Conservation (phyloP, 2,888 invertebrate species). For the Meliscaeva auricollis region DNA sequence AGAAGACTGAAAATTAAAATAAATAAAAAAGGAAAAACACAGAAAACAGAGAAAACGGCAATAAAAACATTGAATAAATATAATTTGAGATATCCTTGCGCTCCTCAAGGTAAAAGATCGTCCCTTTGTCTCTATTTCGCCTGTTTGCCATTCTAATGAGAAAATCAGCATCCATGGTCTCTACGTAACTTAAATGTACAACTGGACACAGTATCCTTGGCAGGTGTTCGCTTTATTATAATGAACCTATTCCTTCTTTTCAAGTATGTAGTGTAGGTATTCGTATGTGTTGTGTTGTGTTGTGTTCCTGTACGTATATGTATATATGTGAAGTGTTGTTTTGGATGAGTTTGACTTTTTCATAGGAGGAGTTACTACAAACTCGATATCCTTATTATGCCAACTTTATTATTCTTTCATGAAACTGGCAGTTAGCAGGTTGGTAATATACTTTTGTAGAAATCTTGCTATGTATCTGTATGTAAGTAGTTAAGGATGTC, state of each 20-base stretch:
- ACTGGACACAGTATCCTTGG: conserved; percentile 52
- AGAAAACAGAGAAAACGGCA: conserved; percentile 15
- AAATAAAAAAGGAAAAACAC: conserved; percentile 20
- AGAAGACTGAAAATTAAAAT: conserved; percentile 33
- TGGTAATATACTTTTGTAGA: conserved; percentile 45
- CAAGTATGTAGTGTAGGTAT: not conserved
- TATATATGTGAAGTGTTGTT: conserved; percentile 35
- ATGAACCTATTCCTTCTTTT: not conserved
- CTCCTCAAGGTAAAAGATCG: conserved; percentile 17
- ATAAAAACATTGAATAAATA: conserved; percentile 51
- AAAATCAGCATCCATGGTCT: conserved; percentile 62
- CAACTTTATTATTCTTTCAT: conserved; percentile 64
- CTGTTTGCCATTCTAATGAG: conserved; percentile 58
- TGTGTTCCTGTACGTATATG: not conserved
- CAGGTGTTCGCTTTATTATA: conserved; percentile 57
- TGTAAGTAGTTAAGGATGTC: conserved; percentile 54
- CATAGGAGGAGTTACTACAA: conserved; percentile 8
- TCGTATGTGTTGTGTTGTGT: not conserved
- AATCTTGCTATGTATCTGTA: conserved; percentile 44
- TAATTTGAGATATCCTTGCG: conserved; percentile 43
- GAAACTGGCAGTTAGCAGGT: conserved; percentile 64
- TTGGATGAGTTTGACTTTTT: conserved; percentile 39
- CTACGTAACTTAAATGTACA: conserved; percentile 29
- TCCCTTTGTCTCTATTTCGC: conserved; percentile 41
- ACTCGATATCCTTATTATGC: conserved; percentile 57